Percentiles rank a stretch among this genome's conserved stretches.
Evolutionary conservation across 2,888 invertebrate species (phyloP).

Genomic region (Polietes domitor): DNA sequence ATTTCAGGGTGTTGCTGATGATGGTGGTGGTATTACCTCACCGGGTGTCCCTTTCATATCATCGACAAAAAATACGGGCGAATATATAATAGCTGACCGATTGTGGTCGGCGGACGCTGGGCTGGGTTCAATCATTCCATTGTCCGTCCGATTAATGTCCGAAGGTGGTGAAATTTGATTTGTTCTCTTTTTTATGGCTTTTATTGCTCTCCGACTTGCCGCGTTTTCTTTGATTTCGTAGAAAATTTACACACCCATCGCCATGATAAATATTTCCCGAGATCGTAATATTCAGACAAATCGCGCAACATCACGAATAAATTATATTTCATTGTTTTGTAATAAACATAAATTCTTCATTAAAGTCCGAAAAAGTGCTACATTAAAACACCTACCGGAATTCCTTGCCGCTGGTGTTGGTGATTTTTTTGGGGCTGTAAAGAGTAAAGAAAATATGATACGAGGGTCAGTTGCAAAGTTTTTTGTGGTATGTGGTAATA

Average conservation of each 20-base stretch:
- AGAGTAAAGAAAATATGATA: neutral
- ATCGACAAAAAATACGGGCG: neutral
- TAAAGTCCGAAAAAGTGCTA: conserved; percentile 2
- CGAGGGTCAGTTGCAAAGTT: neutral
- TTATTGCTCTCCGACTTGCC: neutral
- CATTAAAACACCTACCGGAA: conserved; percentile 25
- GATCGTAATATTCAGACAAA: neutral
- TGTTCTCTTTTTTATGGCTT: neutral
- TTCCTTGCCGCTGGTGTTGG: neutral
- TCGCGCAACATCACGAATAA: conserved; percentile 1
- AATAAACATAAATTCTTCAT: conserved; percentile 6
- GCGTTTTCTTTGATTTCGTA: neutral
- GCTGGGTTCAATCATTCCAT: neutral
- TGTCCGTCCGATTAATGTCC: neutral
- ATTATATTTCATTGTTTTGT: conserved; percentile 19
- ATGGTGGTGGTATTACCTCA: too few relatives aligned
- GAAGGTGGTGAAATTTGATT: neutral
- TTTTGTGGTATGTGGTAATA: too few relatives aligned
- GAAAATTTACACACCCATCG: neutral
- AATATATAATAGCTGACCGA: too few relatives aligned
- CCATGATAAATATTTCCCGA: neutral
- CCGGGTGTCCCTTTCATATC: too few relatives aligned
- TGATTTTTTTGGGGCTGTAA: neutral
- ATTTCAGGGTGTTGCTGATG: neutral
- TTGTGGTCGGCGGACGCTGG: neutral